These are phyloP conservation scores for Neria commutata DNA, from an alignment of 2,888 invertebrate species.

Conservation along the genomic window DNA sequence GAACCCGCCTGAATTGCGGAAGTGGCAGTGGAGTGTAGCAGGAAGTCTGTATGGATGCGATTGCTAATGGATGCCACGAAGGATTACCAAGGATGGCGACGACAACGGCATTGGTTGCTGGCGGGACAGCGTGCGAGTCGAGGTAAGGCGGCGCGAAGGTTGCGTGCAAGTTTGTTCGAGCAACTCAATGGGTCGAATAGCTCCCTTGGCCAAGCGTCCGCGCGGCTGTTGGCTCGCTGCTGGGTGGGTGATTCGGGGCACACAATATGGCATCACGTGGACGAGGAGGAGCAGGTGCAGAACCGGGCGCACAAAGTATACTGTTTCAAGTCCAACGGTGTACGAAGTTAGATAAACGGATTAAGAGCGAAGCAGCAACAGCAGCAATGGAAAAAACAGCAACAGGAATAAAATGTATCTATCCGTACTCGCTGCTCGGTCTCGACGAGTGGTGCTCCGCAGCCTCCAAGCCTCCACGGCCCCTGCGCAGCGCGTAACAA, in stretches of 20 bases:
- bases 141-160: background rate
- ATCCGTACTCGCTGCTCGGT: slow-evolving; percentile 26
- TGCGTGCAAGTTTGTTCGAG: background rate
- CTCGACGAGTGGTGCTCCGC: no score
- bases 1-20: slow-evolving; percentile 43
- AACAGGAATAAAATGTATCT: slow-evolving; percentile 8
- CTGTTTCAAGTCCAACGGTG: slow-evolving; percentile 59
- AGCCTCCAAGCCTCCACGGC: no score
- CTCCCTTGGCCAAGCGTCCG: no score
- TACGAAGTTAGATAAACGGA: slow-evolving; percentile 63
- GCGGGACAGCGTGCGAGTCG: background rate
- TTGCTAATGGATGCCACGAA: slow-evolving; percentile 51
- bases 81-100: slow-evolving; percentile 19
- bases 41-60: slow-evolving; percentile 53
- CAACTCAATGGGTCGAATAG: slow-evolving; percentile 11
- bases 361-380: slow-evolving; percentile 46
- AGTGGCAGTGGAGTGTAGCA: slow-evolving; percentile 56
- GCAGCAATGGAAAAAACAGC: slow-evolving; percentile 16
- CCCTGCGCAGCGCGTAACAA: no score
- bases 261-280: background rate
- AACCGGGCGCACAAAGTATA: slow-evolving; percentile 28
- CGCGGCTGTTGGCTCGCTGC: background rate
- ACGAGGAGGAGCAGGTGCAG: slow-evolving; percentile 27
- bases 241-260: slow-evolving; percentile 7
- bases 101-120: slow-evolving; percentile 17